These are phyloP conservation scores for Tethea ocularis DNA, from an alignment of 2,888 invertebrate species.

Conservation along the genomic window DNA sequence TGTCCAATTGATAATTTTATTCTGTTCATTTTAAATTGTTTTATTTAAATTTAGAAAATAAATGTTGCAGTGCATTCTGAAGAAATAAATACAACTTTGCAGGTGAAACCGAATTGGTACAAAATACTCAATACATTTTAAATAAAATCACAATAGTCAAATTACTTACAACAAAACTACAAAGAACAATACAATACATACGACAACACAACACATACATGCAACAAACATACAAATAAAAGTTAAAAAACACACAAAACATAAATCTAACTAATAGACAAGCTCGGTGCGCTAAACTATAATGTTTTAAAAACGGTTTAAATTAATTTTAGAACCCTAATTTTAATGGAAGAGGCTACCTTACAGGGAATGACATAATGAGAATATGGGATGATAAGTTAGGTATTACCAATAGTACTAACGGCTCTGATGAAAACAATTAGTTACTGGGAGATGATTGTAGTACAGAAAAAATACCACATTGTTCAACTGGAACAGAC, in stretches of 20 bases:
- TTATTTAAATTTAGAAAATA: constrained; percentile 3
- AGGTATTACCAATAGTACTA: constrained; percentile 59
- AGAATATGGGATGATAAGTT: constrained; percentile 46
- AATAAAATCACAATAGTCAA: constrained; percentile 23
- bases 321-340: constrained; percentile 53
- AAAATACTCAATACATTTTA: constrained; percentile 39
- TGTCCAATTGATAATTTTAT: neutral
- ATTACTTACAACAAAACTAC: constrained; percentile 38
- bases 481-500: constrained; percentile 63
- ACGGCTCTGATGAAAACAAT: constrained; percentile 47
- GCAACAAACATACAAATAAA: constrained; percentile 60
- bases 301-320: constrained; percentile 38
- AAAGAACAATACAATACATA: constrained; percentile 19
- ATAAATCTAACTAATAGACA: constrained; percentile 60
- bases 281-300: constrained; percentile 61
- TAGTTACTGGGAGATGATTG: constrained; percentile 51
- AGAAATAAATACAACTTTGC: constrained; percentile 27
- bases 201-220: constrained; percentile 63
- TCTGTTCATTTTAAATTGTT: neutral
- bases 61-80: constrained; percentile 19
- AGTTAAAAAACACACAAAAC: constrained; percentile 53
- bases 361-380: constrained; percentile 55
- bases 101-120: constrained; percentile 56
- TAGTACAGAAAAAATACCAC: constrained; percentile 66
- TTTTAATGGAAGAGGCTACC: constrained; percentile 51